These are phyloP conservation scores for Spizaetus ornatus DNA, from an alignment of 2,113 vertebrate genomes.

Conservation along the genomic window DNA sequence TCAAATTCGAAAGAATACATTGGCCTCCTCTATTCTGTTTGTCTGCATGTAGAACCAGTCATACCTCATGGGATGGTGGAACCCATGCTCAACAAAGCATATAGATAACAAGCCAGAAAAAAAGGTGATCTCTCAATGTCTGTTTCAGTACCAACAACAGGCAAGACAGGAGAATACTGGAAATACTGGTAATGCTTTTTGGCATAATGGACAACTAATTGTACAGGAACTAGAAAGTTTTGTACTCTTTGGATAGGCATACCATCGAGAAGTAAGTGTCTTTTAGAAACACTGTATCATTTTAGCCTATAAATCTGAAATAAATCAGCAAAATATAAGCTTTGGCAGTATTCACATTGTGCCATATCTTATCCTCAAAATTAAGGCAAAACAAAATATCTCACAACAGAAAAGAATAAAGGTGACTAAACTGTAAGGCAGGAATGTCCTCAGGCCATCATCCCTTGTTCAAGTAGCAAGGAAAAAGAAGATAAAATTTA, in stretches of 20 bases:
- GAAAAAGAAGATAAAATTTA: background rate
- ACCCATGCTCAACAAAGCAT: background rate
- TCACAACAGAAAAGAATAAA: background rate
- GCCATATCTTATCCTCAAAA: background rate
- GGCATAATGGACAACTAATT: background rate
- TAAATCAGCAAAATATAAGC: background rate
- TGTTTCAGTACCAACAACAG: background rate
- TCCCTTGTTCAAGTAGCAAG: background rate
- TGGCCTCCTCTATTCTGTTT: background rate
- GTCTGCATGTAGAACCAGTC: background rate
- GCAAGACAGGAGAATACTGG: background rate
- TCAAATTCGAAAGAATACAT: background rate
- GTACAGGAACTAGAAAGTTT: background rate
- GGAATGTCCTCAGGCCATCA: background rate
- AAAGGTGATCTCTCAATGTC: background rate
- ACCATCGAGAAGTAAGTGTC: background rate
- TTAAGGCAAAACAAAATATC: background rate
- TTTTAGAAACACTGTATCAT: background rate
- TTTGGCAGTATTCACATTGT: background rate
- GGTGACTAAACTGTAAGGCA: background rate
- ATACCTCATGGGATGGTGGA: background rate
- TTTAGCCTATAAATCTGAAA: background rate
- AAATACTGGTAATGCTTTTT: background rate
- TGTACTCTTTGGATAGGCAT: background rate
- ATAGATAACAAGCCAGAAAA: background rate